These are phyloP conservation scores for Sphaeramia orbicularis DNA, from an alignment of 2,797 vertebrate species.

Conservation along the genomic window DNA sequence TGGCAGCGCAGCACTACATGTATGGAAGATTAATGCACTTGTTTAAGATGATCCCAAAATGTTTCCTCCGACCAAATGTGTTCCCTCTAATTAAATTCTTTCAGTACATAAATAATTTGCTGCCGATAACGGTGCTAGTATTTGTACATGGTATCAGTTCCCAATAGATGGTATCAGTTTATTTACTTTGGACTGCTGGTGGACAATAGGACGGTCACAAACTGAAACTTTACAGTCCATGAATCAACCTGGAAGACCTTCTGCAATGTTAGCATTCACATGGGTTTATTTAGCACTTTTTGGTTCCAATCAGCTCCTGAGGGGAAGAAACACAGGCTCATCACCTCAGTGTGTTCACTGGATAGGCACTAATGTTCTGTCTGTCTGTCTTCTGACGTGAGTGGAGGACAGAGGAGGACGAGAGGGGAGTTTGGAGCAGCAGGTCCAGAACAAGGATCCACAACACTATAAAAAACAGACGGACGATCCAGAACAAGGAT, in stretches of 20 bases:
- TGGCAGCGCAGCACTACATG: constrained; percentile 25
- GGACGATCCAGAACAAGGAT: too few species aligned
- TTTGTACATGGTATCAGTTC: too few species aligned
- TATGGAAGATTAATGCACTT: constrained; percentile 42
- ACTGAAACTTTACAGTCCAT: too few species aligned
- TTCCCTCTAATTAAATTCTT: constrained; percentile 10
- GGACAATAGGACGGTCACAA: too few species aligned
- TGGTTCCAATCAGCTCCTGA: background rate
- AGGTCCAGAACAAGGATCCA: constrained; percentile 6
- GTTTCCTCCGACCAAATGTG: background rate
- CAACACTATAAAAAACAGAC: too few species aligned
- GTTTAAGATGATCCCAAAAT: constrained; percentile 25
- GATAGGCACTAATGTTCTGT: background rate
- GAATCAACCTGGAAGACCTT: too few species aligned
- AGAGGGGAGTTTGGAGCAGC: background rate
- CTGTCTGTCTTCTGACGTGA: background rate
- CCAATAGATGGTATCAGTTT: too few species aligned
- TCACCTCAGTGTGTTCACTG: background rate
- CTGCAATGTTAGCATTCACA: background rate
- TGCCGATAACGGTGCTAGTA: too few species aligned
- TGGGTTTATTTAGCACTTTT: background rate
- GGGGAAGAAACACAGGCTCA: background rate
- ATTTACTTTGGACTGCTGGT: too few species aligned
- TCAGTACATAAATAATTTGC: background rate
- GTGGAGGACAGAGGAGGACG: background rate